Percentiles rank a stretch among this genome's conserved stretches.
These are phyloP conservation scores for Lerema accius DNA, from an alignment of 1,140 invertebrate species.

Conservation along the genomic window DNA sequence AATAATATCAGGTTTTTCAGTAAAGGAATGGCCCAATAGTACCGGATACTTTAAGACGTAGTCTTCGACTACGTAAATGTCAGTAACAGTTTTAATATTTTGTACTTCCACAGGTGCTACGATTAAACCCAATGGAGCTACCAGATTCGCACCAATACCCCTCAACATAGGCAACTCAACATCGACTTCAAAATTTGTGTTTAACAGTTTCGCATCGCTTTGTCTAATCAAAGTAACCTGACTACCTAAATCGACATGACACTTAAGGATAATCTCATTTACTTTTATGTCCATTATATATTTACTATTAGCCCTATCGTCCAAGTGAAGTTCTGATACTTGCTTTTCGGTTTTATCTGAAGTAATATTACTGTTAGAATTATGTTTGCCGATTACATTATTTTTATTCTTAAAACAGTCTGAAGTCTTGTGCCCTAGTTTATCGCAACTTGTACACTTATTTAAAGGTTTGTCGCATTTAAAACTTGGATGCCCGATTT, in stretches of 20 bases:
- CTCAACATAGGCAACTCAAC: constrained; percentile 36
- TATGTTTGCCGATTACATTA: constrained; percentile 7
- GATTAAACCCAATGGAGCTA: constrained; percentile 35
- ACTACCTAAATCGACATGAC: constrained; percentile 44
- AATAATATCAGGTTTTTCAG: constrained; percentile 43
- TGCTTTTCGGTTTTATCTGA: constrained; percentile 28
- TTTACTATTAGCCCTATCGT: constrained; percentile 28
- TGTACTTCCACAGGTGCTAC: constrained; percentile 38
- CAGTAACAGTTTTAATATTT: constrained; percentile 35
- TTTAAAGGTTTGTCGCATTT: constrained; percentile 38
- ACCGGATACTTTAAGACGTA: constrained; percentile 38
- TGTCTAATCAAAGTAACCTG: constrained; percentile 36
- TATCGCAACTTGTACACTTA: constrained; percentile 38
- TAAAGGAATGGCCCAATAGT: constrained; percentile 51
- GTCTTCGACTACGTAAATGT: constrained; percentile 47
- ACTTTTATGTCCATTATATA: constrained; percentile 37
- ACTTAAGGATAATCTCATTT: constrained; percentile 26
- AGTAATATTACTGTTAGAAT: not conserved
- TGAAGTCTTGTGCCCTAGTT: constrained; percentile 26
- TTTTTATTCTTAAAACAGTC: constrained; percentile 35
- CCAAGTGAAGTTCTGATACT: constrained; percentile 4
- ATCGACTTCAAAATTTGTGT: constrained; percentile 5
- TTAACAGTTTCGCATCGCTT: constrained; percentile 28
- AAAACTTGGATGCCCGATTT: constrained; percentile 43
- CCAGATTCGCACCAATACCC: constrained; percentile 37